Percentiles rank a stretch among this genome's conserved stretches.
Evolutionary conservation across 2,113 vertebrate genomes (phyloP).

Genomic region (Pteruthius melanotis): DNA sequence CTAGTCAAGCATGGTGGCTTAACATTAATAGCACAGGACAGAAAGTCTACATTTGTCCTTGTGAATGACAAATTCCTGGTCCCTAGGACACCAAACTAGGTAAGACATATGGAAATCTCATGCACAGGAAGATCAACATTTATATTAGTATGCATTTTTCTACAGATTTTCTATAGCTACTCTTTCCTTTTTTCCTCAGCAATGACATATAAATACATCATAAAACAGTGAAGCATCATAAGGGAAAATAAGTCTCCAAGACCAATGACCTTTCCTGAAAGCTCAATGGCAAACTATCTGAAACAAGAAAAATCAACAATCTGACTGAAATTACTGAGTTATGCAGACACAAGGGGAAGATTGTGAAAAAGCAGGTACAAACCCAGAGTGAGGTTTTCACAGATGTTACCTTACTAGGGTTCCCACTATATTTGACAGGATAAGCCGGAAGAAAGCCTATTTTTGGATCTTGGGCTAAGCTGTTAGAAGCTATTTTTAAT

Average conservation of each 20-base stretch:
- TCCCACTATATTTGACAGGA: constrained; percentile 62
- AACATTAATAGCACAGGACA: constrained; percentile 1
- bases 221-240: neutral
- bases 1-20: constrained; percentile 18
- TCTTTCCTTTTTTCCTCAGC: neutral
- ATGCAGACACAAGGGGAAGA: constrained; percentile 36
- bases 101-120: constrained; percentile 1
- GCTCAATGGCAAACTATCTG: constrained; percentile 11
- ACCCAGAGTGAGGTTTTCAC: constrained; percentile 52
- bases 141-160: neutral
- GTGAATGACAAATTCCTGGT: constrained; percentile 17
- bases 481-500: constrained; percentile 69
- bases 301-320: neutral
- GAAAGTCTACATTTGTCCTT: constrained; percentile 15
- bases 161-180: neutral
- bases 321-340: neutral
- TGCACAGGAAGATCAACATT: constrained; percentile 14
- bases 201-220: neutral
- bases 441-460: constrained; percentile 59
- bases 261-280: constrained; percentile 40
- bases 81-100: neutral
- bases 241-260: neutral
- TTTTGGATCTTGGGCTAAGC: constrained; percentile 54
- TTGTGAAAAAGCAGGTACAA: neutral
- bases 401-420: constrained; percentile 67